Percentiles rank a stretch among this genome's conserved stretches.
Conservation (phyloP, 2,113 vertebrate species). For the Pollachius pollachius region DNA sequence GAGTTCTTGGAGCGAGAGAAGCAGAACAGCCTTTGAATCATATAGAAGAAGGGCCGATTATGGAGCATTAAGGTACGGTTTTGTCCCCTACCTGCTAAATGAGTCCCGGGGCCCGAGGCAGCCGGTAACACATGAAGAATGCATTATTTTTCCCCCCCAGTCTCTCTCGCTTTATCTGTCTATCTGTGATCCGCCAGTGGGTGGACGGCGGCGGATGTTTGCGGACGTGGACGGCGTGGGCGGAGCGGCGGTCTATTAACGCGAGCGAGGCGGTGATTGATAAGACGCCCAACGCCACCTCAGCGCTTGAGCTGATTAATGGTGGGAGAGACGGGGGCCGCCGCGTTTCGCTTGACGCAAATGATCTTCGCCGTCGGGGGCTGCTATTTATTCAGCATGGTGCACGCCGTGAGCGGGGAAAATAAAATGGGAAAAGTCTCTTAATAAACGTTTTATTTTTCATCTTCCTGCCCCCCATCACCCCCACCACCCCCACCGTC, state of each 20-base stretch:
- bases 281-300: conserved; percentile 26
- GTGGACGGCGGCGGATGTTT: conserved; percentile 38
- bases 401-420: conserved; percentile 30
- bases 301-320: conserved; percentile 35
- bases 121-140: background rate
- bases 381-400: conserved; percentile 29
- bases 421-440: conserved; percentile 22
- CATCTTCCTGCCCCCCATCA: background rate
- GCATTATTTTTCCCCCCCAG: background rate
- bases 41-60: conserved; percentile 52
- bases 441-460: conserved; percentile 25
- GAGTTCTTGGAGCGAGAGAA: conserved; percentile 21
- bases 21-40: conserved; percentile 36
- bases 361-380: conserved; percentile 47
- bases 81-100: conserved; percentile 46
- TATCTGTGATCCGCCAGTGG: conserved; percentile 12
- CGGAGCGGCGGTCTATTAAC: conserved; percentile 37
- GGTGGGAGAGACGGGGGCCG: conserved; percentile 31
- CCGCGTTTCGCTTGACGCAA: conserved; percentile 41
- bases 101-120: conserved; percentile 39
- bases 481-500: background rate
- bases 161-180: background rate
- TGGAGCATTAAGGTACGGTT: conserved; percentile 56
- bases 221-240: conserved; percentile 12
- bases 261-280: conserved; percentile 25